Base-by-base conservation (phyloP, 2,113 vertebrate genomes). In the Rutilus rutilus region DNA sequence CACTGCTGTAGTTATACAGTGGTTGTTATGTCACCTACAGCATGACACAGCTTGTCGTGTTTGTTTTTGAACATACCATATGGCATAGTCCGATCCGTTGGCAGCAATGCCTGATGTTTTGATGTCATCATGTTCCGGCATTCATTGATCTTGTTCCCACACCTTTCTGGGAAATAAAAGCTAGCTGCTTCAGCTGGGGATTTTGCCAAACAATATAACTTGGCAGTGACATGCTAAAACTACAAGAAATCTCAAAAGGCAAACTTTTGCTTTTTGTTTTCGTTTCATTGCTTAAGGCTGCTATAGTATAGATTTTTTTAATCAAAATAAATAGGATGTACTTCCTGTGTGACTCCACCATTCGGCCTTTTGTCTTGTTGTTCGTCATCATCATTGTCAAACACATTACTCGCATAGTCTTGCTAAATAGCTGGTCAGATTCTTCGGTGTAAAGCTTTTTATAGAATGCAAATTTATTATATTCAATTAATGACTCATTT, bases 21-120 rank as follows among this genome's bases (percentile, higher is more conserved):
- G 30, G 1, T 11, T 65, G 36, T 87, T 19, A 82, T 78, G 78
- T 83, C 79, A 83, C 27, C 54, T 47, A 14, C 9, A 52, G 39
- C 87, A 67, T 69, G 74, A 78, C 42, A 52, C 50, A 71, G 9
- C 87, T 54, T 78, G 87, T 62, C 23, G 30, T 87, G 59, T 82
- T 85, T 71, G 60, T 30, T 36, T 50, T 23, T 67, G n/a, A 57
- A 65, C 21, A 54, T 50, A 47, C 75, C 2, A 23, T 6, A 52
- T 77, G 73, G 23, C 19, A 17, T 33, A 15, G 33, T 6, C 33
- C 1, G 21, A n/a, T 73, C 21, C 11, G 4, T 39, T 74, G 42
- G 42, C 42, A 73, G 23, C 10, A 21, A 27, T 6, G n/a, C 42
- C n/a, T 50, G 71, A 27, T 74, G 10, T 71, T 42, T 75, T 75